These are phyloP conservation scores for Megaceryle torquata DNA, from an alignment of 2,113 vertebrate species.

Conservation along the genomic window DNA sequence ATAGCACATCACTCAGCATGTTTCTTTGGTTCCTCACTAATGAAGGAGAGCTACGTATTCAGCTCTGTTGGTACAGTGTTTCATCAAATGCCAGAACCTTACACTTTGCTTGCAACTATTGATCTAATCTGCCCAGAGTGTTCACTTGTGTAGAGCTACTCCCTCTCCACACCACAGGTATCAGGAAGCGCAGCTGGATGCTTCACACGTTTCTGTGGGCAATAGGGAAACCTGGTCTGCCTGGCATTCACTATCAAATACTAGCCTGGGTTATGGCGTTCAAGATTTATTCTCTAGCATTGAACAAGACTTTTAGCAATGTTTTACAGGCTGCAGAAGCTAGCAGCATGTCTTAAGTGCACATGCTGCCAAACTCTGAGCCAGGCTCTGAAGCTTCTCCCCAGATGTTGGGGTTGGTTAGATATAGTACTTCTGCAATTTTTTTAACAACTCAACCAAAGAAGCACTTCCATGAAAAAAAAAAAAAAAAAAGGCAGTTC, in stretches of 20 bases:
- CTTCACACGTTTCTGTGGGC: neutral
- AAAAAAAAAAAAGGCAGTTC: neutral
- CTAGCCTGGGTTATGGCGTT: neutral
- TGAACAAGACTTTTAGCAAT: neutral
- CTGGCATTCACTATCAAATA: neutral
- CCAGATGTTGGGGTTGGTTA: neutral
- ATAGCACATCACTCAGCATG: neutral
- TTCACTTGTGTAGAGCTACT: neutral
- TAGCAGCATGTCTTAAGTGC: neutral
- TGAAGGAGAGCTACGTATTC: neutral
- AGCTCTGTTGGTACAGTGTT: neutral
- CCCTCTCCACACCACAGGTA: neutral
- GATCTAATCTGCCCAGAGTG: neutral
- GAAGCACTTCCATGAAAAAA: neutral
- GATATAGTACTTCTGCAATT: neutral
- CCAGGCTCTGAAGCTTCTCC: neutral
- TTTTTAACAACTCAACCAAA: neutral
- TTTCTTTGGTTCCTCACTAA: neutral
- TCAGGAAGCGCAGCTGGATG: neutral
- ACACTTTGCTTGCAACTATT: neutral
- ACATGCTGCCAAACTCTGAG: neutral
- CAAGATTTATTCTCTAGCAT: neutral
- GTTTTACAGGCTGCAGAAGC: neutral
- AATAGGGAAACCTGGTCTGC: neutral
- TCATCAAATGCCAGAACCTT: neutral